These are phyloP conservation scores for Picus viridis DNA, from an alignment of 2,797 vertebrate species.

Conservation along the genomic window DNA sequence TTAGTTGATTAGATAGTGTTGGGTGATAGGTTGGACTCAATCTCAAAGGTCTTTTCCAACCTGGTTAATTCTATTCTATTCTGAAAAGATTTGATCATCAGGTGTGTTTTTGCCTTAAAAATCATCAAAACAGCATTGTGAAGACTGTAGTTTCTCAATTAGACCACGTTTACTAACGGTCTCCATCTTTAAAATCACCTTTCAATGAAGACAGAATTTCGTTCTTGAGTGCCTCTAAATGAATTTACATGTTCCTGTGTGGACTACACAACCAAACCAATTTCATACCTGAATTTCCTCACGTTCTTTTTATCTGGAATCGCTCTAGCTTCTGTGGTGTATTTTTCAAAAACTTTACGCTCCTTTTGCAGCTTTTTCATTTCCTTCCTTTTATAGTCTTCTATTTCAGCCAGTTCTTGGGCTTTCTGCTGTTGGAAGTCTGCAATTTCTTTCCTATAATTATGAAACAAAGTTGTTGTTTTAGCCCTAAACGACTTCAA, in stretches of 20 bases:
- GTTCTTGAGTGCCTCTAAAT: background rate
- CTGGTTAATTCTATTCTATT: no score
- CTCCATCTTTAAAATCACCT: background rate
- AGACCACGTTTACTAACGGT: background rate
- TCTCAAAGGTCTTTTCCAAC: no score
- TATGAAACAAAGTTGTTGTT: background rate
- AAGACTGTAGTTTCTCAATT: background rate
- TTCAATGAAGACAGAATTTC: background rate
- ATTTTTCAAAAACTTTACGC: conserved; percentile 92
- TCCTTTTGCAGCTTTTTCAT: conserved; percentile 90
- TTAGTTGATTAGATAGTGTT: no score
- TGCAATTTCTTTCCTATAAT: conserved; percentile 86
- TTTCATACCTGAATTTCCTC: conserved; percentile 93
- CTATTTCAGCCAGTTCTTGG: conserved; percentile 86
- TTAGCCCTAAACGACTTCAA: background rate
- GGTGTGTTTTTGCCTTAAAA: background rate
- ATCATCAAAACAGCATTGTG: background rate
- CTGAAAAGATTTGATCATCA: background rate
- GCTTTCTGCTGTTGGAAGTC: conserved; percentile 87
- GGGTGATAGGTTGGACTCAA: no score
- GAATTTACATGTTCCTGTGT: background rate
- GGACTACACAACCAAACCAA: background rate
- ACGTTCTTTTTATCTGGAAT: conserved; percentile 94
- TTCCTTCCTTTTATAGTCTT: conserved; percentile 91
- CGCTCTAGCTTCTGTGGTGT: conserved; percentile 84